These are phyloP conservation scores for Drosophila pseudotakahashii DNA, from an alignment of 2,888 invertebrate genomes.

Conservation along the genomic window DNA sequence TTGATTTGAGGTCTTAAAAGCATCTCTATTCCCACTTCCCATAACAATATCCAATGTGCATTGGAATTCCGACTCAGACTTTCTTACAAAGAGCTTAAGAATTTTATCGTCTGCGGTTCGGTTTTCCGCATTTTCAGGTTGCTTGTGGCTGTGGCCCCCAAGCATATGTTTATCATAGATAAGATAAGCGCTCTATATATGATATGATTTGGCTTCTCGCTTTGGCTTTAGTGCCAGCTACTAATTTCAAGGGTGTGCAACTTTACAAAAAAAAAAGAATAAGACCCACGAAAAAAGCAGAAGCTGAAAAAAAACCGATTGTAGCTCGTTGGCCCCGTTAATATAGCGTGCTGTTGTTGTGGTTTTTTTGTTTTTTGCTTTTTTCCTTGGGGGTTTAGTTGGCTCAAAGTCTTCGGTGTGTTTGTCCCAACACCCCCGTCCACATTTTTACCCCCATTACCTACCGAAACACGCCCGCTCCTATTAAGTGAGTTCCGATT, in stretches of 20 bases:
- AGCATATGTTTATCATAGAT: conserved; percentile 47
- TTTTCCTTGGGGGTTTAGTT: conserved; percentile 25
- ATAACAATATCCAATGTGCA: conserved; percentile 1
- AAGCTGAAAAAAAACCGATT: conserved; percentile 23
- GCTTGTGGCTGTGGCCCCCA: conserved; percentile 12
- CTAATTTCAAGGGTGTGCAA: conserved; percentile 42
- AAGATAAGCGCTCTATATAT: conserved; percentile 33
- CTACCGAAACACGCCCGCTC: conserved; percentile 19
- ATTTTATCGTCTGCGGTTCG: conserved; percentile 27
- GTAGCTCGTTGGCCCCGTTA: conserved; percentile 45
- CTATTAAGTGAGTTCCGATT: conserved; percentile 51
- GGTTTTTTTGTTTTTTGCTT: conserved; percentile 9
- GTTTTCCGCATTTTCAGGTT: conserved; percentile 29
- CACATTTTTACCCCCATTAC: conserved; percentile 15
- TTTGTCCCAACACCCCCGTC: conserved; percentile 14
- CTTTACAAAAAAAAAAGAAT: conserved; percentile 8
- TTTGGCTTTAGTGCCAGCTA: conserved; percentile 28
- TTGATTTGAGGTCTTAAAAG: conserved; percentile 2
- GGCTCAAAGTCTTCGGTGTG: conserved; percentile 24
- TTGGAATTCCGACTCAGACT: neutral
- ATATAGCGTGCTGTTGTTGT: conserved; percentile 38
- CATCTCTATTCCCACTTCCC: neutral
- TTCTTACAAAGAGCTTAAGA: conserved; percentile 18
- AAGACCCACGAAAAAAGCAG: neutral
- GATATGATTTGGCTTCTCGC: conserved; percentile 37